Conservation (phyloP, 2,113 vertebrate species). For the Misgurnus mizolepis region DNA sequence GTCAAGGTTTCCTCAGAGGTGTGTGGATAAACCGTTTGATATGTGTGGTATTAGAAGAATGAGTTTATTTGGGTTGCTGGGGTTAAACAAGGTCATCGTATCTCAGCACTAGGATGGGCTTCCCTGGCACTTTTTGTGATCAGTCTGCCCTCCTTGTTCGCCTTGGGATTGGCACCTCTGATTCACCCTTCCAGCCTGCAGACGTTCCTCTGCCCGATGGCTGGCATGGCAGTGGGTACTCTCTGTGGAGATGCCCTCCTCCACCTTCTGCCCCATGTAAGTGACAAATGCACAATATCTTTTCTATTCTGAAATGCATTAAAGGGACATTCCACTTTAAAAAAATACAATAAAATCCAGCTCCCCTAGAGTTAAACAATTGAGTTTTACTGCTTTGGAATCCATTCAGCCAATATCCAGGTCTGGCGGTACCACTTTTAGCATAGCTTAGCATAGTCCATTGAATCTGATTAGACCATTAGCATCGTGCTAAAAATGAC, state of each 20-base stretch:
- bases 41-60: background rate
- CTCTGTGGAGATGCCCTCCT: slow-evolving; percentile 84
- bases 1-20: slow-evolving; percentile 63
- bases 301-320: too few relatives aligned
- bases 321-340: too few relatives aligned
- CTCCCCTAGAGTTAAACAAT: too few relatives aligned
- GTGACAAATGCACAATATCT: slow-evolving; percentile 2
- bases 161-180: slow-evolving; percentile 70
- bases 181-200: slow-evolving; percentile 62
- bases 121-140: slow-evolving; percentile 73
- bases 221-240: slow-evolving; percentile 81
- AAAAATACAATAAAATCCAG: too few relatives aligned
- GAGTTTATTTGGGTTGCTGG: background rate
- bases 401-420: too few relatives aligned
- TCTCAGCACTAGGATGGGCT: slow-evolving; percentile 75
- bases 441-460: too few relatives aligned
- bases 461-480: too few relatives aligned
- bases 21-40: background rate
- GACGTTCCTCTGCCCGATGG: slow-evolving; percentile 77
- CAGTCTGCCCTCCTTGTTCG: slow-evolving; percentile 75
- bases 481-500: too few relatives aligned
- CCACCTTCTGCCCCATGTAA: slow-evolving; percentile 82
- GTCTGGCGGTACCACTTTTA: too few relatives aligned
- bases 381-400: too few relatives aligned
- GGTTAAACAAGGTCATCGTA: background rate